phyloP scores from a whole-genome alignment of 2,113 vertebrate genomes.

The Podocnemis expansa region DNA sequence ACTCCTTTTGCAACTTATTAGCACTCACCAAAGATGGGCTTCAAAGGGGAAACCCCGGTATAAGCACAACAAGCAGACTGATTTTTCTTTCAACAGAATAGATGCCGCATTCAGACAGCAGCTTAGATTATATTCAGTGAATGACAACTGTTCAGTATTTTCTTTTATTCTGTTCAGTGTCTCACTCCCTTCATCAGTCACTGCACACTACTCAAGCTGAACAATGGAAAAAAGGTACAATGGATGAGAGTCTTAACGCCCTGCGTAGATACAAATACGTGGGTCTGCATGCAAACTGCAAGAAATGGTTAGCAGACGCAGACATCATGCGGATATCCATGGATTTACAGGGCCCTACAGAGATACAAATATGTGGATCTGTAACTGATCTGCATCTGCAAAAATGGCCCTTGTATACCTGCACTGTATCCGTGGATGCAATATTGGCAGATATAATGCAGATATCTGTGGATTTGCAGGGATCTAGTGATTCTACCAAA shows the following conservation, averaged over 20 bases:
- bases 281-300: too few relatives aligned
- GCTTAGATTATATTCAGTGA: background rate
- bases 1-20: background rate
- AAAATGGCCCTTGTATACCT: too few relatives aligned
- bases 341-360: too few relatives aligned
- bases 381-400: too few relatives aligned
- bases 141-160: background rate
- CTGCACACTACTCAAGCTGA: background rate
- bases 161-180: background rate
- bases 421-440: too few relatives aligned
- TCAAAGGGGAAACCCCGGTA: conserved; percentile 17
- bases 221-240: background rate
- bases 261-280: too few relatives aligned
- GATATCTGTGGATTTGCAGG: too few relatives aligned
- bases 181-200: background rate
- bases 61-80: background rate
- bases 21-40: background rate
- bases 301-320: too few relatives aligned
- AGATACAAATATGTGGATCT: too few relatives aligned
- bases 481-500: background rate
- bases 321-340: too few relatives aligned
- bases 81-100: background rate
- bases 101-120: too few relatives aligned
- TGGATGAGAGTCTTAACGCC: background rate
- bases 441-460: too few relatives aligned